These are phyloP conservation scores for Pseudachorutes palmiensis DNA, from an alignment of 1,140 invertebrate genomes.

Conservation along the genomic window DNA sequence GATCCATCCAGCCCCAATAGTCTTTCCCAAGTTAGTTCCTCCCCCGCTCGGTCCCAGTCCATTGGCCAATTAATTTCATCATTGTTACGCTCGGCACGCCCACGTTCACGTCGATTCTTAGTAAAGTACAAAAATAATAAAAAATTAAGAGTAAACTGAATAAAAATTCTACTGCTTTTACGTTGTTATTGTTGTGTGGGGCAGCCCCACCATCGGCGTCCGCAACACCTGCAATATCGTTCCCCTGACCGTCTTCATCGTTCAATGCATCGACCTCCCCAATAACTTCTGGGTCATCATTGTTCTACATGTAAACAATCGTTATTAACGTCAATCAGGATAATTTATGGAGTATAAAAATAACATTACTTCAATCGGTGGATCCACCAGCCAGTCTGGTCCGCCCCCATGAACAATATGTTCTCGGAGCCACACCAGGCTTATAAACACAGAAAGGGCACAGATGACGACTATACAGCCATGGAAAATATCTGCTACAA, in stretches of 20 bases:
- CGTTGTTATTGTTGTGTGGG: not conserved
- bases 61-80: conserved; percentile 96
- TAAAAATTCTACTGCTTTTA: conserved; percentile 2
- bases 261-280: conserved; percentile 27
- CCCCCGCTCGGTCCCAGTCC: conserved; percentile 94
- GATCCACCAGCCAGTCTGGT: conserved; percentile 74
- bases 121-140: not conserved
- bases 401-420: conserved; percentile 96
- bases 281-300: conserved; percentile 25
- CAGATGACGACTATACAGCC: conserved; percentile 95
- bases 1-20: conserved; percentile 93
- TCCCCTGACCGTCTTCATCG: conserved; percentile 14
- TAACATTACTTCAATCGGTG: conserved; percentile 40
- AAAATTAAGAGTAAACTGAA: conserved; percentile 2
- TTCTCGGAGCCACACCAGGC: conserved; percentile 91
- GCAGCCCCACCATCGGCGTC: conserved; percentile 21
- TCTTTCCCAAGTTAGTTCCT: conserved; percentile 96
- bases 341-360: not conserved
- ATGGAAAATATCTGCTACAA: conserved; percentile 86
- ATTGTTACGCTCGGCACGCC: conserved; percentile 46
- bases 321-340: not conserved
- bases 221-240: conserved; percentile 35
- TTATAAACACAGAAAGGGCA: conserved; percentile 93
- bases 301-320: conserved; percentile 20
- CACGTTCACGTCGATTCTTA: not conserved